Evolutionary conservation across 2,797 vertebrate genomes (phyloP).

Genomic region (Hemibagrus guttatus): DNA sequence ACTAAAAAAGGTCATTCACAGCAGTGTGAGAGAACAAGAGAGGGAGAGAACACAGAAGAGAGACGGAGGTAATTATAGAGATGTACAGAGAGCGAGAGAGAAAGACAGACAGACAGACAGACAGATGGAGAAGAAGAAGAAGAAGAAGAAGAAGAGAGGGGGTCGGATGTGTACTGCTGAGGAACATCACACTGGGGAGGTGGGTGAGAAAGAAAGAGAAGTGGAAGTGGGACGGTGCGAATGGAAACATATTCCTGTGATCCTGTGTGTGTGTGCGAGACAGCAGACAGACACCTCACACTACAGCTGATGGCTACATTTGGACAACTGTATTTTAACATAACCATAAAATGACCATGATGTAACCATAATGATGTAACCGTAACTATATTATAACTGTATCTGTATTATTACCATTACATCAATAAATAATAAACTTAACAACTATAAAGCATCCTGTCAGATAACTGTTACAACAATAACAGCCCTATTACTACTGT

Average conservation of each 20-base stretch:
- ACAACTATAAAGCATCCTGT: too few species aligned
- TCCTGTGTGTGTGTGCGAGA: conserved; percentile 19
- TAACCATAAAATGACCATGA: background rate
- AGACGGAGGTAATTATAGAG: background rate
- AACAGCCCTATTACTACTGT: too few species aligned
- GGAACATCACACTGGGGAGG: conserved; percentile 28
- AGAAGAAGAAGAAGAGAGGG: conserved; percentile 2
- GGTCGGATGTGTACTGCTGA: conserved; percentile 19
- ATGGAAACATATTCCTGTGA: conserved; percentile 29
- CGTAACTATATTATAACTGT: background rate
- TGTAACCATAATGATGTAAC: background rate
- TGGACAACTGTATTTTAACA: background rate
- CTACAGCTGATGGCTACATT: background rate
- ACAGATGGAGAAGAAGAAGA: conserved; percentile 2
- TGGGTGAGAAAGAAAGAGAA: conserved; percentile 18
- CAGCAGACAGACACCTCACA: conserved; percentile 7
- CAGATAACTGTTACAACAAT: too few species aligned
- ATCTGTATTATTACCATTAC: background rate
- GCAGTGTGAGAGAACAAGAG: conserved; percentile 29
- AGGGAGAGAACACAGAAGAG: background rate
- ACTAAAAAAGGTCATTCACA: conserved; percentile 40
- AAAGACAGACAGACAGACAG: background rate
- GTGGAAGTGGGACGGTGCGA: conserved; percentile 27
- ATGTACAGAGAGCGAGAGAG: background rate
- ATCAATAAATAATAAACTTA: background rate